These are phyloP conservation scores for Pediacus dermestoides DNA, from an alignment of 2,888 invertebrate genomes.

Conservation along the genomic window DNA sequence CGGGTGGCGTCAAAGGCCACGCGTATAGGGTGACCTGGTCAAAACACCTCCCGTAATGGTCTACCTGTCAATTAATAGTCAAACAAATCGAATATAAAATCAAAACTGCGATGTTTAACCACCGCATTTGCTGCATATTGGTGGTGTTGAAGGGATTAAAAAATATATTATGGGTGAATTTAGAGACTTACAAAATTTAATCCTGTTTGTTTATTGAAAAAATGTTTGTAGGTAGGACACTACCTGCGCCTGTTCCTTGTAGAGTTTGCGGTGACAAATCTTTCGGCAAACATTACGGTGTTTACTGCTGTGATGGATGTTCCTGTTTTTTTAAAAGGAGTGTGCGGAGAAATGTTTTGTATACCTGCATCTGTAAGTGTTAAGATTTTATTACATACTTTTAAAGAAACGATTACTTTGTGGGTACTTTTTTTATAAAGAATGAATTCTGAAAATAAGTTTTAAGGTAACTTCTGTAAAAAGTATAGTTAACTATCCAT, in stretches of 20 bases:
- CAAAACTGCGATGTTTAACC: constrained; percentile 7
- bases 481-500: too few species aligned
- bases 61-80: constrained; percentile 36
- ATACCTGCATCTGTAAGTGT: constrained; percentile 71
- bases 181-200: constrained; percentile 6
- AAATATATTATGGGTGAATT: background rate
- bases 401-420: background rate
- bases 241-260: constrained; percentile 66
- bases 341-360: constrained; percentile 67
- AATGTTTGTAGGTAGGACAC: constrained; percentile 47
- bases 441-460: too few species aligned
- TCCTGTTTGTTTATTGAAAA: background rate
- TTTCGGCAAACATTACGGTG: constrained; percentile 81
- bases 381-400: too few species aligned
- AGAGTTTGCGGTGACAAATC: constrained; percentile 80
- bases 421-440: too few species aligned
- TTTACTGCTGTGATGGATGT: constrained; percentile 83
- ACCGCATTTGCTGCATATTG: constrained; percentile 4
- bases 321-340: constrained; percentile 87
- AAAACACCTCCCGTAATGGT: constrained; percentile 23
- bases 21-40: constrained; percentile 26
- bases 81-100: constrained; percentile 31
- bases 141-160: constrained; percentile 5
- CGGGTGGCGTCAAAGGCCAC: constrained; percentile 36
- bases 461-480: too few species aligned